phyloP scores from a whole-genome alignment of 1,140 invertebrate species.

The Choristoneura fumiferana region DNA sequence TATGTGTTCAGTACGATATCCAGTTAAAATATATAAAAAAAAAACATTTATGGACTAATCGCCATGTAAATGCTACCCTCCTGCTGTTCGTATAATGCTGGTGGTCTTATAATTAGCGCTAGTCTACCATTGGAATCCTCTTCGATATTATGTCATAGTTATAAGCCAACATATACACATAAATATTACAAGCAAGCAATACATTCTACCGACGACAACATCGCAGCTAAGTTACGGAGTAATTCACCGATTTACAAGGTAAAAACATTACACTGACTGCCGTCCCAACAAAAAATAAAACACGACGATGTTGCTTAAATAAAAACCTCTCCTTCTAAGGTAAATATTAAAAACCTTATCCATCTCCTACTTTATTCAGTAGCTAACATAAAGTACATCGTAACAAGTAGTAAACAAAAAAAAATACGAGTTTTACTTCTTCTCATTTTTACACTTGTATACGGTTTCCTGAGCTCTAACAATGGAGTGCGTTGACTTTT shows the following conservation, averaged over 20 bases:
- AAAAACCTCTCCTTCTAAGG: conserved; percentile 11
- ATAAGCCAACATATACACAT: no score
- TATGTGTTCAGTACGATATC: no score
- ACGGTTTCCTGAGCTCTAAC: conserved; percentile 31
- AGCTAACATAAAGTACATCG: conserved; percentile 14
- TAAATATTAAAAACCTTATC: conserved; percentile 18
- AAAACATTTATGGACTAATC: no score
- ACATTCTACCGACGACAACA: no score
- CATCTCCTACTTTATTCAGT: conserved; percentile 18
- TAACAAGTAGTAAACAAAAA: conserved; percentile 16
- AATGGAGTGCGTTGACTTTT: conserved; percentile 49
- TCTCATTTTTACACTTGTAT: conserved; percentile 27
- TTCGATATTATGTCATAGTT: no score
- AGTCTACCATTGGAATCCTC: no score
- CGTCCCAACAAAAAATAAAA: conserved; percentile 12
- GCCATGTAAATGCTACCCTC: no score
- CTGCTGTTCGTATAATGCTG: no score
- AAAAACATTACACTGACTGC: conserved; percentile 13
- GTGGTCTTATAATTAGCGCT: no score
- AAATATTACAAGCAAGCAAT: no score
- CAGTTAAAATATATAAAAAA: no score
- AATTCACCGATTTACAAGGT: neutral
- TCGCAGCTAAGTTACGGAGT: no score
- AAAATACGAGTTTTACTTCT: conserved; percentile 7
- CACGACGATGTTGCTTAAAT: conserved; percentile 9